phyloP scores from a whole-genome alignment of 2,113 vertebrate genomes.

The Alexandromys fortis region DNA sequence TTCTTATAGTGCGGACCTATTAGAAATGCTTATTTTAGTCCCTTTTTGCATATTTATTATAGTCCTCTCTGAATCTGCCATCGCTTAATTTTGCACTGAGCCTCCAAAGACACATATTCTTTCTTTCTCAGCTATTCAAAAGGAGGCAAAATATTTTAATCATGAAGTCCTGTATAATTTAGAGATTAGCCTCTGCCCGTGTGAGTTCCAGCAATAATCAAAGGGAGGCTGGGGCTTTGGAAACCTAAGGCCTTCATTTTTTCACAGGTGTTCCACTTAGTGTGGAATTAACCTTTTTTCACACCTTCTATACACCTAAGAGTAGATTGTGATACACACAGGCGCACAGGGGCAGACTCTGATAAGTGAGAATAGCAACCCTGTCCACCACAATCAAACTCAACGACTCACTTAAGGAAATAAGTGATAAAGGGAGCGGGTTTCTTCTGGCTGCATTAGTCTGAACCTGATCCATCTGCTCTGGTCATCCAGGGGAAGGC shows the following conservation, averaged over 20 bases:
- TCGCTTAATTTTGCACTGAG: conserved; percentile 74
- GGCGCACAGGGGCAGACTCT: conserved; percentile 63
- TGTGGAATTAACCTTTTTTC: conserved; percentile 83
- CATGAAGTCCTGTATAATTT: conserved; percentile 68
- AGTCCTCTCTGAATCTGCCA: conserved; percentile 57
- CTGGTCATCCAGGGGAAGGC: neutral
- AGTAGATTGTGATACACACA: conserved; percentile 67
- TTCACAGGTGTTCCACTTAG: conserved; percentile 78
- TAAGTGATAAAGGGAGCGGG: neutral
- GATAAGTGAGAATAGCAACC: conserved; percentile 53
- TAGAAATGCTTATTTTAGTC: conserved; percentile 78
- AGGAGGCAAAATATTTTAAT: conserved; percentile 80
- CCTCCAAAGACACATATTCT: conserved; percentile 76
- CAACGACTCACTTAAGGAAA: conserved; percentile 68
- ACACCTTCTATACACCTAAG: conserved; percentile 66
- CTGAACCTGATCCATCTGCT: conserved; percentile 58
- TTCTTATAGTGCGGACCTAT: conserved; percentile 65
- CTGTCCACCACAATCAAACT: neutral
- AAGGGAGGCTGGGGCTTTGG: conserved; percentile 72
- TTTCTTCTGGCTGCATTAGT: conserved; percentile 41
- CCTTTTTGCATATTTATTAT: conserved; percentile 79
- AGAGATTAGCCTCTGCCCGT: conserved; percentile 74
- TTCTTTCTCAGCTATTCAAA: conserved; percentile 72
- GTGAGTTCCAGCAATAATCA: conserved; percentile 73
- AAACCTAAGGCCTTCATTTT: conserved; percentile 79